Evolutionary conservation across 2,113 vertebrate species (phyloP).

Genomic region (Gobiocypris rarus): DNA sequence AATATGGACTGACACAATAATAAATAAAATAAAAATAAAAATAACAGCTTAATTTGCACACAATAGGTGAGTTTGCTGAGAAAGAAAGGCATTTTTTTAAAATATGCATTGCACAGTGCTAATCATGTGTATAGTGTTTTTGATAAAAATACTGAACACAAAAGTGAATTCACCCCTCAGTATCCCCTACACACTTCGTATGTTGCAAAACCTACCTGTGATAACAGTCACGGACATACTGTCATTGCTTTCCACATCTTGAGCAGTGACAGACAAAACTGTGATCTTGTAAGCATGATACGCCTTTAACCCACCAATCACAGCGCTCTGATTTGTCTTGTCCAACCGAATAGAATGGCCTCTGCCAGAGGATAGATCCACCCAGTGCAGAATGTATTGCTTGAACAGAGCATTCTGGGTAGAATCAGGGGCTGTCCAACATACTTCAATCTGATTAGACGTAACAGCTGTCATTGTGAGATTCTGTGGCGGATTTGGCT

Average conservation of each 20-base stretch:
- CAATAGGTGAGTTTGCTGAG: no score
- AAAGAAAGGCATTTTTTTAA: no score
- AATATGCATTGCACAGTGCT: no score
- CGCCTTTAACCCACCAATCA: constrained; percentile 74
- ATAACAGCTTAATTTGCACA: no score
- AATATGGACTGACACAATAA: no score
- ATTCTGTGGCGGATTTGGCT: constrained; percentile 75
- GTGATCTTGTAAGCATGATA: constrained; percentile 79
- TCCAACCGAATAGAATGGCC: constrained; percentile 61
- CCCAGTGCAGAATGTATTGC: constrained; percentile 74
- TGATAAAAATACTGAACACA: not conserved
- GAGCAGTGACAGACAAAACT: constrained; percentile 75
- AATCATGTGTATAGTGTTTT: no score
- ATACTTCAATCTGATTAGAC: constrained; percentile 75
- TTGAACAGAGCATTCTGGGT: constrained; percentile 64
- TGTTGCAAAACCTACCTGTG: constrained; percentile 75
- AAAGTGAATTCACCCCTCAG: not conserved
- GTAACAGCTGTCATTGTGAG: constrained; percentile 69
- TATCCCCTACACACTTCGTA: not conserved
- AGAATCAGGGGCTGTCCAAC: constrained; percentile 72
- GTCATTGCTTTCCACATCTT: constrained; percentile 76
- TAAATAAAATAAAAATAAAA: no score
- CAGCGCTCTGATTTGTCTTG: constrained; percentile 68
- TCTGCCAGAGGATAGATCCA: constrained; percentile 68
- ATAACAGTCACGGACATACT: constrained; percentile 67